Evolutionary conservation across 2,113 vertebrate species (phyloP), one percentile per base, ranked within the genome.

Genomic region (Muntiacus reevesi): DNA sequence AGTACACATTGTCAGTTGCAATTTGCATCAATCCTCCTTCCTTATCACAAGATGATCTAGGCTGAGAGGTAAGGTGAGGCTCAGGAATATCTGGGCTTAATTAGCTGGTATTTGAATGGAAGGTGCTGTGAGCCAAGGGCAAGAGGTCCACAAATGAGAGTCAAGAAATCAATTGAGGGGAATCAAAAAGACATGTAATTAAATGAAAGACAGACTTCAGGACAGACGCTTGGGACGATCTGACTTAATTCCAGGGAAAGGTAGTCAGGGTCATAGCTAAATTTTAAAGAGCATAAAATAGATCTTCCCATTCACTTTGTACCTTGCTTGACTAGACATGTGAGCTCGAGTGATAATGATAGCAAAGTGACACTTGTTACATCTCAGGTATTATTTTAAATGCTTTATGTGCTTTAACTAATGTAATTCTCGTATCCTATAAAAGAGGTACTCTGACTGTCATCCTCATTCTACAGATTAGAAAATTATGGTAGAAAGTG

Each of bases 131-230:
- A 89, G 86, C 50, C 92, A 97, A 97, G 76, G 95, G 93, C 94
- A 96, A 84, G 50, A 96, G 86, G 45, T 52, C 27, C 88, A 78
- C 25, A 62, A 94, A 87, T 87, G 54, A 14, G 59, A 91, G 85
- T 97, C 91, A 94, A 94, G 91, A 95, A 98, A 97, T 94, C 96
- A 95, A 97, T 84, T 33, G 88, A 97, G 67, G 45, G 33, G 52
- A 96, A 97, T 97, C 86, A 91, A 96, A 91, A 95, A 96, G 92
- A 93, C 59, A n/a, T 85, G 52, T 62, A 91, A 97, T 97, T 97
- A 96, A 97, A 88, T 96, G 92, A 97, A 94, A 97, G 92, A 96
- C 92, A 94, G 87, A 89, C 28, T 86, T 95, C 84, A 94, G 62
- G 96, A 85, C 14, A 94, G 62, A 55, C 57, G 47, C 55, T 82